A percentile compares a stretch with the other conserved stretches of the same genome.
Conservation (phyloP, 1,140 invertebrate genomes). For the Brachionus rotundiformis region DNA sequence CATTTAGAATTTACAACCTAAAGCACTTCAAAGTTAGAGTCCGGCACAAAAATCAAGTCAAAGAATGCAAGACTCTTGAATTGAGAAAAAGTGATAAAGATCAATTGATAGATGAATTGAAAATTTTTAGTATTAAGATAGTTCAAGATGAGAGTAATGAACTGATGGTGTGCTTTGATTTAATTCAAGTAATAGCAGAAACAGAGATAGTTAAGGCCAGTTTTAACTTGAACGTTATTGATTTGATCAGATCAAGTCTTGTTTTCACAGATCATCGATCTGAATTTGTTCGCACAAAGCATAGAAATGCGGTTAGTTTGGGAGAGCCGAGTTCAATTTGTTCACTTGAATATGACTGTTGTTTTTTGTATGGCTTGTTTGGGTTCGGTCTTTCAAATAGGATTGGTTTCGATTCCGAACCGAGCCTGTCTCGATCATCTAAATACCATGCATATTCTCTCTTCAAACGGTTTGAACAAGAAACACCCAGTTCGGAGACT, state of each 20-base stretch:
- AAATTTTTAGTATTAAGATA: conserved; percentile 11
- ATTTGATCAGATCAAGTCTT: neutral
- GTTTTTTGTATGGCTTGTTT: conserved; percentile 36
- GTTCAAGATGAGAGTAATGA: neutral
- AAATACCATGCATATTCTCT: neutral
- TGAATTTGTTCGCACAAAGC: neutral
- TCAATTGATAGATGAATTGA: conserved; percentile 4
- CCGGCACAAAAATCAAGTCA: neutral
- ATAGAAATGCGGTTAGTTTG: neutral
- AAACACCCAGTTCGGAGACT: neutral
- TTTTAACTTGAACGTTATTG: neutral
- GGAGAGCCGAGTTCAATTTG: neutral
- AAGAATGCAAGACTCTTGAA: neutral
- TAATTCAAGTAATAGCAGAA: neutral
- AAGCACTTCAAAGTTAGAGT: neutral
- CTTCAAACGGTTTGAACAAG: neutral
- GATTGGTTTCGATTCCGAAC: neutral
- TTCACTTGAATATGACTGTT: neutral
- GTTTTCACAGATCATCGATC: neutral
- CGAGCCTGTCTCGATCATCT: neutral
- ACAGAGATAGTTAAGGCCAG: neutral
- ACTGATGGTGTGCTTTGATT: neutral
- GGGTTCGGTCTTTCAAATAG: conserved; percentile 10
- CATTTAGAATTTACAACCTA: neutral
- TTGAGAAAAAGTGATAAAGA: neutral